Base-by-base conservation (phyloP, 2,113 vertebrate genomes). In the Diphyllodes magnificus region DNA sequence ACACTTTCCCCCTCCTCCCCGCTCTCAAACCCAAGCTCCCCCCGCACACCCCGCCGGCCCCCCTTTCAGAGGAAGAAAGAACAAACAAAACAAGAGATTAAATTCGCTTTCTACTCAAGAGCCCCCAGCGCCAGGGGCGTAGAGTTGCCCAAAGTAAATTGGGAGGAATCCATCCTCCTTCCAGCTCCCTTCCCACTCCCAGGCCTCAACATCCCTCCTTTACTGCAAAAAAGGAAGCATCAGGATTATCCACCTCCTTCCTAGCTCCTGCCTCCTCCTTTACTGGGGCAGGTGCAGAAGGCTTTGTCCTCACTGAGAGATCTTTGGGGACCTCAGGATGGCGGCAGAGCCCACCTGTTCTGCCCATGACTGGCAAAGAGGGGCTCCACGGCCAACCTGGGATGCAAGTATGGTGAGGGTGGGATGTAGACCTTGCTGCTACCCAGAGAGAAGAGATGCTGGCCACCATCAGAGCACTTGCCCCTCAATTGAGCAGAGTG, bases 31-130 rank as follows among this genome's bases (percentile, higher is more conserved):
- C 83, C 77, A 22, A 68, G 85, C 91, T 81, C 88, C 68, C 91
- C 57, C 81, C 13, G 20, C 89, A 50, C 40, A 7, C 79, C 25
- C 79, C 18, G 79, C 20, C 7, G 82, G 93, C 94, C 92, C 81
- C 89, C 78, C 96, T 91, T 69, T 76, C 54, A 12, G 42, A 79
- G 65, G 81, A 87, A 94, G 83, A 92, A 93, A 91, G 96, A 97
- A 89, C 93, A 95, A 96, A 97, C 95, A 96, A 95, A 84, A 86
- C 86, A 88, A 51, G 94, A 94, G 95, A 96, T 96, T 97, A 95
- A 95, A 92, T 92, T 92, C 15, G 20, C 90, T 97, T 95, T 95
- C 94, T 82, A 85, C 86, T 90, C 63, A 57, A 92, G 91, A 95
- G 92, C 78, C 93, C 92, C 92, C 88, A 78, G 80, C 7, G 30